Evolutionary conservation across 2,888 invertebrate species (phyloP).

Genomic region (Cerastis leucographa): DNA sequence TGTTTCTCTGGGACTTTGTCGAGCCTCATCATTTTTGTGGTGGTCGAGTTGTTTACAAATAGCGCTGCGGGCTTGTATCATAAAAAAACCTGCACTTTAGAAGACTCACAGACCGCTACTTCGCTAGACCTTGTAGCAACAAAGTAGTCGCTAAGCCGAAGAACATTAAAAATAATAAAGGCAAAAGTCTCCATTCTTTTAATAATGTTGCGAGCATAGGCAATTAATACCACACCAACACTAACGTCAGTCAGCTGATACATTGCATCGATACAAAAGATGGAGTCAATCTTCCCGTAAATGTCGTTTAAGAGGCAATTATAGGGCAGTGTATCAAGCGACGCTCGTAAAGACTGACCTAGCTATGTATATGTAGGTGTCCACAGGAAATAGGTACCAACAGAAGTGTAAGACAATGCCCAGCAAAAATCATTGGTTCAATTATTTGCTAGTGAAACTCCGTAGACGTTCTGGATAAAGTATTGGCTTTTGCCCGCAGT

Average conservation of each 20-base stretch:
- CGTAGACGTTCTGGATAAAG: not conserved
- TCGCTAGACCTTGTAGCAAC: not conserved
- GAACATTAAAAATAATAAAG: not conserved
- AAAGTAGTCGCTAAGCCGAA: not conserved
- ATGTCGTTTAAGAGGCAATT: constrained; percentile 27
- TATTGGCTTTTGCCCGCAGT: no score
- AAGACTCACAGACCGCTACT: not conserved
- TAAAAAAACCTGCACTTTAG: not conserved
- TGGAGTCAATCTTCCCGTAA: constrained; percentile 15
- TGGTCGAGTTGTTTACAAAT: not conserved
- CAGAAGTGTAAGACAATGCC: not conserved
- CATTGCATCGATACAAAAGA: constrained; percentile 36
- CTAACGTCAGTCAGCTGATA: constrained; percentile 9
- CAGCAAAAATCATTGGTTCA: not conserved
- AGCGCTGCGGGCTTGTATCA: not conserved
- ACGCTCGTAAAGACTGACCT: not conserved
- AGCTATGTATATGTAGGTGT: not conserved
- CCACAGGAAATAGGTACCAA: not conserved
- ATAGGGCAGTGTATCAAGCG: constrained; percentile 24
- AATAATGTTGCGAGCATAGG: constrained; percentile 16
- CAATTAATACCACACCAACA: constrained; percentile 11
- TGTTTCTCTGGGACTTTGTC: not conserved
- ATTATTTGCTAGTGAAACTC: not conserved
- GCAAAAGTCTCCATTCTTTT: not conserved
- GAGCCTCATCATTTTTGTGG: not conserved